phyloP scores from a whole-genome alignment of 2,888 invertebrate species.

The Plebejus melissa region DNA sequence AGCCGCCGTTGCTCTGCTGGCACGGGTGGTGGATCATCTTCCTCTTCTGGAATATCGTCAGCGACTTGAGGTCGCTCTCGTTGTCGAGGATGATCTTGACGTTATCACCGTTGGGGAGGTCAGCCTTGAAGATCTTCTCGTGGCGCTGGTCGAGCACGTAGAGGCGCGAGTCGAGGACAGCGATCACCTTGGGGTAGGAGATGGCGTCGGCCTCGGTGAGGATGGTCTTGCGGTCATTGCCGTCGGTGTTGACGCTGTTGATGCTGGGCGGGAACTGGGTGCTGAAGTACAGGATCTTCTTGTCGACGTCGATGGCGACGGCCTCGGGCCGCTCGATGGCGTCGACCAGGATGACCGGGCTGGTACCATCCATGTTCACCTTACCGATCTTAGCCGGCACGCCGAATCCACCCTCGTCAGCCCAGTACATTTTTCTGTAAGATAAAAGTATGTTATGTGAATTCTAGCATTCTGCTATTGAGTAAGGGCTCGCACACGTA shows the following conservation, averaged over 20 bases:
- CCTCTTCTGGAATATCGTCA: slow-evolving; percentile 93
- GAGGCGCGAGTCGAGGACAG: slow-evolving; percentile 88
- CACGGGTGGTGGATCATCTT: slow-evolving; percentile 91
- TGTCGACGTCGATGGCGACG: slow-evolving; percentile 90
- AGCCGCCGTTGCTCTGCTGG: slow-evolving; percentile 84
- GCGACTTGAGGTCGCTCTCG: slow-evolving; percentile 91
- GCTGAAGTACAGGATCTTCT: slow-evolving; percentile 93
- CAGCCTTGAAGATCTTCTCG: slow-evolving; percentile 92
- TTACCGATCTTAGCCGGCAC: slow-evolving; percentile 93
- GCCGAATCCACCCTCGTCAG: slow-evolving; percentile 95
- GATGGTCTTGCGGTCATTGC: slow-evolving; percentile 83
- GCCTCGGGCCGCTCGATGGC: slow-evolving; percentile 88
- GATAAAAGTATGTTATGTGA: background rate
- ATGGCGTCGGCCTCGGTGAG: slow-evolving; percentile 85
- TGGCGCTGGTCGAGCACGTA: slow-evolving; percentile 93
- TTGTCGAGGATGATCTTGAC: slow-evolving; percentile 88
- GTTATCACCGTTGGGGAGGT: slow-evolving; percentile 88
- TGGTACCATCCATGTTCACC: slow-evolving; percentile 95
- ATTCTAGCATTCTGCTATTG: too few species aligned
- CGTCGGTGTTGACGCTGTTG: slow-evolving; percentile 85
- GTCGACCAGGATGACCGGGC: slow-evolving; percentile 85
- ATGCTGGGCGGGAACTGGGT: slow-evolving; percentile 86
- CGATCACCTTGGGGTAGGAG: slow-evolving; percentile 88
- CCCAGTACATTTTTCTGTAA: slow-evolving; percentile 92
- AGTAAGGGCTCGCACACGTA: too few species aligned